phyloP scores from a whole-genome alignment of 2,888 invertebrate species.

The Mythimna pallens region DNA sequence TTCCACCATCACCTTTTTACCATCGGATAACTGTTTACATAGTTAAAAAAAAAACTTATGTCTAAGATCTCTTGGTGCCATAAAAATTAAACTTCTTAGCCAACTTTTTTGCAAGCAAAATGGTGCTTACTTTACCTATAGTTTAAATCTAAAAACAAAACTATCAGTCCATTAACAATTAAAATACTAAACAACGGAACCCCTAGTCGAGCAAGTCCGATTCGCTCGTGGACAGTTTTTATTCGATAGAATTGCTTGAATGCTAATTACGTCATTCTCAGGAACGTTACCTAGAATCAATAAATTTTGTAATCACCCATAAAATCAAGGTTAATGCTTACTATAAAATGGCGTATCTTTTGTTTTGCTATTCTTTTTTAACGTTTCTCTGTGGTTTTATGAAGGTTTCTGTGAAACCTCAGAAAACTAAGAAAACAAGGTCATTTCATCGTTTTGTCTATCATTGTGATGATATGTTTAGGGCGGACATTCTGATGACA shows the following conservation, averaged over 20 bases:
- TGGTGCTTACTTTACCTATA: neutral
- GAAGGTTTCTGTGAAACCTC: neutral
- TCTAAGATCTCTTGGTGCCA: neutral
- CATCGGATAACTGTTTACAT: too few relatives aligned
- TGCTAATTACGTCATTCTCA: constrained; percentile 42
- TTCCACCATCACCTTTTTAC: too few relatives aligned
- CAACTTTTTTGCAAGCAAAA: neutral
- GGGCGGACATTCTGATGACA: neutral
- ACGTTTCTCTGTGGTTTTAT: neutral
- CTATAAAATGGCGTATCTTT: constrained; percentile 23
- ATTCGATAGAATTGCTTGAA: neutral
- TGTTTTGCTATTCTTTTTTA: constrained; percentile 15
- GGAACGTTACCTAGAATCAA: constrained; percentile 53
- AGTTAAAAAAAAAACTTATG: neutral
- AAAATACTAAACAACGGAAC: neutral
- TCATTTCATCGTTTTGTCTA: neutral
- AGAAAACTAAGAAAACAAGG: neutral
- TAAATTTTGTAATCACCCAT: constrained; percentile 67
- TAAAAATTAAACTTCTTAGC: neutral
- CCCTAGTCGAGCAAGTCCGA: neutral
- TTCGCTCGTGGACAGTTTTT: neutral
- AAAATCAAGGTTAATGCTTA: constrained; percentile 65
- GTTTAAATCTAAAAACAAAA: neutral
- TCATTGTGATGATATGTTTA: neutral
- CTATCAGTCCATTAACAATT: too few relatives aligned